A percentile compares a stretch with the other conserved stretches of the same genome.
Evolutionary conservation across 2,888 invertebrate genomes (phyloP).

Genomic region (Aphelenchoides bicaudatus): DNA sequence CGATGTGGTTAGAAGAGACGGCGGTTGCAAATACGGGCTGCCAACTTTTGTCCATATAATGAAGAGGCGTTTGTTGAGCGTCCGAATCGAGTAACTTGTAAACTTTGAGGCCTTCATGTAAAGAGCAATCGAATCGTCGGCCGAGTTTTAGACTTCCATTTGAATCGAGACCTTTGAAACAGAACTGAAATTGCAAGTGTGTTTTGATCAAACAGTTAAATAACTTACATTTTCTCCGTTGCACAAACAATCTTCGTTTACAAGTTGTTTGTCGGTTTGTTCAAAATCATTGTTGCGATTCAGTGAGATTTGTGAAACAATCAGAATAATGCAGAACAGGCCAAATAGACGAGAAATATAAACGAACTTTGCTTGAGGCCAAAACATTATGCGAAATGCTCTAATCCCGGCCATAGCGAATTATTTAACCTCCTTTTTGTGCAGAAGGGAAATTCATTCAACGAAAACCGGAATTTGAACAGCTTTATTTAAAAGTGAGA

Average conservation of each 20-base stretch:
- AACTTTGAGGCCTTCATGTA: neutral
- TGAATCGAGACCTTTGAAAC: neutral
- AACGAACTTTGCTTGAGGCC: too few relatives aligned
- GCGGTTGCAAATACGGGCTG: constrained; percentile 5
- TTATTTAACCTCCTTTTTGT: too few relatives aligned
- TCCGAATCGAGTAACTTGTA: neutral
- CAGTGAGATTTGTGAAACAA: too few relatives aligned
- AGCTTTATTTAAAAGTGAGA: too few relatives aligned
- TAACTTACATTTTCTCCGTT: constrained; percentile 7
- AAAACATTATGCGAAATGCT: too few relatives aligned
- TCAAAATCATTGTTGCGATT: too few relatives aligned
- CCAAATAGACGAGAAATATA: too few relatives aligned
- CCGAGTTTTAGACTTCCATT: neutral
- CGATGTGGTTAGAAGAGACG: constrained; percentile 4
- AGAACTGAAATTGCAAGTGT: constrained; percentile 2
- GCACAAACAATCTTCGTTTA: constrained; percentile 8
- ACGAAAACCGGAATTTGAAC: too few relatives aligned
- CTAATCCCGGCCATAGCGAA: too few relatives aligned
- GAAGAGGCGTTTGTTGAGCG: neutral
- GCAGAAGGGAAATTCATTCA: too few relatives aligned
- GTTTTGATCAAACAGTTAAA: neutral
- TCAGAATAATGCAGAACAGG: too few relatives aligned
- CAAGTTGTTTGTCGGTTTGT: too few relatives aligned
- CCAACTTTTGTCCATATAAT: constrained; percentile 10
- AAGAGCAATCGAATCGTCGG: constrained; percentile 9